Conservation (phyloP, 53 echinoderm and acorn worm species). For the Zoroaster sp. region DNA sequence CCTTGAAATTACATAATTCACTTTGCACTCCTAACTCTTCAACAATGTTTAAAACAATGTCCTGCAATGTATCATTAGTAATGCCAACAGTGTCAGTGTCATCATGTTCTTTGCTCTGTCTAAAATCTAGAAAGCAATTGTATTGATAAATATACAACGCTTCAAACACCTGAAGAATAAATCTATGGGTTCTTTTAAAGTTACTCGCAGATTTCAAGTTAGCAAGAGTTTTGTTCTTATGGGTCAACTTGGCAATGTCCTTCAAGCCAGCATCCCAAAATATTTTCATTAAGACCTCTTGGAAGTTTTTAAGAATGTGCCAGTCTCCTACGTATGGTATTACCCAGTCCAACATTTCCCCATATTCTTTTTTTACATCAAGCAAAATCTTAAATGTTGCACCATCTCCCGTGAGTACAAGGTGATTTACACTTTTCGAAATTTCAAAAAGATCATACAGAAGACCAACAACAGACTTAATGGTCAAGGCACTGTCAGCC, state of each 20-base stretch:
- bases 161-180: slow-evolving; percentile 64
- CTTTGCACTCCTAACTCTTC: slow-evolving; percentile 1
- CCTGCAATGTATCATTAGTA: slow-evolving; percentile 23
- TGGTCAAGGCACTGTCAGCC: slow-evolving; percentile 45
- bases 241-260: slow-evolving; percentile 61
- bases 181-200: slow-evolving; percentile 60
- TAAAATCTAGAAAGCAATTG: slow-evolving; percentile 30
- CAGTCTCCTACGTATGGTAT: slow-evolving; percentile 76
- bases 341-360: slow-evolving; percentile 63
- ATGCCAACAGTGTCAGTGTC: neutral
- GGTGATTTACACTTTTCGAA: slow-evolving; percentile 31
- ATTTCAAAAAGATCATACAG: slow-evolving; percentile 46
- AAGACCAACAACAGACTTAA: slow-evolving; percentile 37
- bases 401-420: slow-evolving; percentile 67
- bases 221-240: slow-evolving; percentile 34
- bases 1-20: slow-evolving; percentile 24
- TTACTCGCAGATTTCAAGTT: slow-evolving; percentile 19
- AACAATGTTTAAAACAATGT: slow-evolving; percentile 8
- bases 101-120: neutral
- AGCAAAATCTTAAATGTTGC: slow-evolving; percentile 49
- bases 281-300: slow-evolving; percentile 70
- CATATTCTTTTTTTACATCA: slow-evolving; percentile 58
- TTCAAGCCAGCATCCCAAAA: slow-evolving; percentile 83
- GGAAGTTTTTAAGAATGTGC: slow-evolving; percentile 73
- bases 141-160: slow-evolving; percentile 53